Evolutionary conservation across 23 tunicate genomes (phyloP), one percentile per base, ranked within the genome.

Genomic region (Ciona savignyi): DNA sequence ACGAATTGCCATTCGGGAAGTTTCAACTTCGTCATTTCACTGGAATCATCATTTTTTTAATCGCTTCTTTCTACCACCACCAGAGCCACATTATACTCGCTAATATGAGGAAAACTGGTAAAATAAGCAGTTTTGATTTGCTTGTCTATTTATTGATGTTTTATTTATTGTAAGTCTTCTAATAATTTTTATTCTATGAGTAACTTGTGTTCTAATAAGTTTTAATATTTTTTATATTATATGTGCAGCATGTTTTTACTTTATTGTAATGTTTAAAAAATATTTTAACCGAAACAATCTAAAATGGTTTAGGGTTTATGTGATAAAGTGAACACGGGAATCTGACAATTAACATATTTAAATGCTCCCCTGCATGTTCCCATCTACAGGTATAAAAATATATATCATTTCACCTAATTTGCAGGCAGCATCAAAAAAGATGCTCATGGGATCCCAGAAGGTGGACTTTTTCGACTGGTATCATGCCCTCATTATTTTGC

Each of bases 401-500:
- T 42, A 42, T 6, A 42, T 42, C 56, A 15, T 42, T 9, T 42
- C 11, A 42, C 56, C 15, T 42, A 42, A 26, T 33, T 4, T 81
- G 27, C 30, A 82, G 87, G 67, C 1, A 51, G 72, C 3, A 66
- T 72, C 20, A 78, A 85, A 49, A 28, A 33, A 19, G 75, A 85
- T 1, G 42, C 74, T 0, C 82, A 85, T 67, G 79, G 80, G 15
- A 62, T 85, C 0, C 91, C 89, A 27, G 51, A 76, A 62, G 81
- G 77, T 30, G 81, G 81, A 20, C 21, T 76, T 3, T 85, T 85
- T 35, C 21, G 51, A 15, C 35, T 48, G 29, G 91, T 85, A 4
- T 85, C 91, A 2, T 85, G 91, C 34, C 91, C 91, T 21, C 91
- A 85, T 51, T 85, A 85, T 65, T 85, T 85, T 27, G 79, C 72